Evolutionary conservation across 2,888 invertebrate genomes (phyloP).

Genomic region (Meteorus colon): DNA sequence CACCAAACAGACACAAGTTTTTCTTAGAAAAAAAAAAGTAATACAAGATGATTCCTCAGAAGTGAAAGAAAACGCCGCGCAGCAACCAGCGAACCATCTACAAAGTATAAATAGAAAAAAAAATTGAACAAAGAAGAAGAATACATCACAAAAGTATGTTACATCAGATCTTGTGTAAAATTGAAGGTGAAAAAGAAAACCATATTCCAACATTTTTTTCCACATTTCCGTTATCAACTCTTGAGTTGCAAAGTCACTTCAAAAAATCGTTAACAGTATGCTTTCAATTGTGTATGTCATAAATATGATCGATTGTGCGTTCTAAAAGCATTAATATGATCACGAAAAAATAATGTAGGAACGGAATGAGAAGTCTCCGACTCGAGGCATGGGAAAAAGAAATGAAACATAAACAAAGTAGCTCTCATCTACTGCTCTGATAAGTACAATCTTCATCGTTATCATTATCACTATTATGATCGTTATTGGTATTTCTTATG

Average conservation of each 20-base stretch:
- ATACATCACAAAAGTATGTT: not conserved
- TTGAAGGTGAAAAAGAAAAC: not conserved
- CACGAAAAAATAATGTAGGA: too few species aligned
- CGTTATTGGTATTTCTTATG: not conserved
- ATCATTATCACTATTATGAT: not conserved
- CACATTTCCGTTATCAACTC: not conserved
- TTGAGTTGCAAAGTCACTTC: not conserved
- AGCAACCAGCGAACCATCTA: not conserved
- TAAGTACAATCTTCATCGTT: too few species aligned
- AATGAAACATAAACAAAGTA: too few species aligned
- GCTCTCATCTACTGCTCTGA: too few species aligned
- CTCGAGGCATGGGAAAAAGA: too few species aligned
- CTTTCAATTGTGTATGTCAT: too few species aligned
- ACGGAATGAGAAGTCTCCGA: too few species aligned
- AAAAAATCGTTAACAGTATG: too few species aligned
- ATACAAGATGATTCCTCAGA: slow-evolving; percentile 20
- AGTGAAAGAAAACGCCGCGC: slow-evolving; percentile 5
- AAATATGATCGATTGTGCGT: too few species aligned
- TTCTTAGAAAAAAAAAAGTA: not conserved
- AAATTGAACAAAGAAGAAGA: not conserved
- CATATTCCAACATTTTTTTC: not conserved
- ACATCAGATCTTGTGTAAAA: not conserved
- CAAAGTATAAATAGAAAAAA: not conserved
- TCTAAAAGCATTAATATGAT: too few species aligned
- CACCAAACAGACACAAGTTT: slow-evolving; percentile 27